A percentile compares a stretch with the other conserved stretches of the same genome.
These are phyloP conservation scores for Platichthys stellatus DNA, from an alignment of 2,113 vertebrate species.

Conservation along the genomic window DNA sequence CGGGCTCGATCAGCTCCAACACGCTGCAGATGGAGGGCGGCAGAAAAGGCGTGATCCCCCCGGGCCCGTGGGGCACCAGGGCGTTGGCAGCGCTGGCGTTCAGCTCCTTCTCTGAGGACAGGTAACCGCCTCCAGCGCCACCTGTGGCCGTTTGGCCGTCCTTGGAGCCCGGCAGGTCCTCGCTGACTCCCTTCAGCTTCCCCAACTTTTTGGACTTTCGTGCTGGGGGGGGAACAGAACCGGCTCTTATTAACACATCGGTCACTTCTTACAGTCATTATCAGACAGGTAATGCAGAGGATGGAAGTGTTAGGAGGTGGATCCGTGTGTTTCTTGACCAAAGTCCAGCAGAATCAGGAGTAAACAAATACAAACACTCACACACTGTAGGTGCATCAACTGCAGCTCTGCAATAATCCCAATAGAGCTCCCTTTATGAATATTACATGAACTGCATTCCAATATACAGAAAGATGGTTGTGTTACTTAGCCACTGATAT, in stretches of 20 bases:
- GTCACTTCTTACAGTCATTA: not conserved
- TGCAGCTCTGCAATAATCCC: too few species aligned
- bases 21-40: conserved; percentile 91
- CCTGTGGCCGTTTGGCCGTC: conserved; percentile 82
- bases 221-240: conserved; percentile 76
- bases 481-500: too few species aligned
- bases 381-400: too few species aligned
- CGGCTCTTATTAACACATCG: too few species aligned
- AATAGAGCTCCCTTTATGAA: too few species aligned
- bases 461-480: too few species aligned
- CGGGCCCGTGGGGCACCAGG: conserved; percentile 89
- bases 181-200: conserved; percentile 93
- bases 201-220: conserved; percentile 98
- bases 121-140: conserved; percentile 75
- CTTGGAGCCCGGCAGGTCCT: conserved; percentile 91
- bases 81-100: conserved; percentile 83
- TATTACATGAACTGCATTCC: too few species aligned
- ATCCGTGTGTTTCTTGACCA: too few species aligned
- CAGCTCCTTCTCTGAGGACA: conserved; percentile 89
- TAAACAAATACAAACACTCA: too few species aligned
- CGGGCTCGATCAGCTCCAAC: conserved; percentile 96
- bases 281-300: too few species aligned
- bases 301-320: too few species aligned
- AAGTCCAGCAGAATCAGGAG: too few species aligned
- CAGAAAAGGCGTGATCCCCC: conserved; percentile 87